Evolutionary conservation across 2,888 invertebrate genomes (phyloP).

Genomic region (Suillia variegata): DNA sequence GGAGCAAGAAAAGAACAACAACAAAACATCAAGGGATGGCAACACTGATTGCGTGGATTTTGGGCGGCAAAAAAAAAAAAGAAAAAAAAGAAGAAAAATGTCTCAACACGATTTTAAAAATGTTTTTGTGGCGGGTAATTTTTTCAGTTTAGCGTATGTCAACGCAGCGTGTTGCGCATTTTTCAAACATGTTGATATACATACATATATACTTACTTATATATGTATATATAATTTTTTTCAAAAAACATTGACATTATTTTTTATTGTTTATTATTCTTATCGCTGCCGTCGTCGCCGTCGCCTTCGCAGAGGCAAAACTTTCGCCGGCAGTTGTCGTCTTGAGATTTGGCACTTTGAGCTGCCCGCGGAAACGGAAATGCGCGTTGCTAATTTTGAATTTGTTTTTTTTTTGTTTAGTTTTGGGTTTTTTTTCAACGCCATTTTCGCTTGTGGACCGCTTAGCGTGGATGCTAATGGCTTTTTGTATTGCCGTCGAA

Average conservation of each 20-base stretch:
- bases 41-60: not conserved
- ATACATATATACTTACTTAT: no score
- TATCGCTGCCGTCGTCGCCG: not conserved
- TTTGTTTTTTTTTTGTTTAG: not conserved
- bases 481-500: not conserved
- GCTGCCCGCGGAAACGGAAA: not conserved
- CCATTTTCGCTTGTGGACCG: not conserved
- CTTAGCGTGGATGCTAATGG: conserved; percentile 1
- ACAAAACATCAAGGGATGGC: no score
- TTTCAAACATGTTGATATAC: no score
- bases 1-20: conserved; percentile 31
- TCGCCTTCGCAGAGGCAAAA: not conserved
- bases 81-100: conserved; percentile 11
- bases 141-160: conserved; percentile 28
- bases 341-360: not conserved
- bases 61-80: not conserved
- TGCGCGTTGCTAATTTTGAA: not conserved
- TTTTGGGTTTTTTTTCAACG: not conserved
- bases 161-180: conserved; percentile 36
- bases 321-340: not conserved
- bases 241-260: conserved; percentile 30
- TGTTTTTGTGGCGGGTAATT: conserved; percentile 30
- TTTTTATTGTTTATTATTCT: conserved; percentile 35
- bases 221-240: not conserved
- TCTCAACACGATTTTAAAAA: conserved; percentile 26